A percentile compares a stretch with the other conserved stretches of the same genome.
These are phyloP conservation scores for Paramacrobiotus metropolitanus DNA, from an alignment of 1,140 invertebrate species.

Conservation along the genomic window DNA sequence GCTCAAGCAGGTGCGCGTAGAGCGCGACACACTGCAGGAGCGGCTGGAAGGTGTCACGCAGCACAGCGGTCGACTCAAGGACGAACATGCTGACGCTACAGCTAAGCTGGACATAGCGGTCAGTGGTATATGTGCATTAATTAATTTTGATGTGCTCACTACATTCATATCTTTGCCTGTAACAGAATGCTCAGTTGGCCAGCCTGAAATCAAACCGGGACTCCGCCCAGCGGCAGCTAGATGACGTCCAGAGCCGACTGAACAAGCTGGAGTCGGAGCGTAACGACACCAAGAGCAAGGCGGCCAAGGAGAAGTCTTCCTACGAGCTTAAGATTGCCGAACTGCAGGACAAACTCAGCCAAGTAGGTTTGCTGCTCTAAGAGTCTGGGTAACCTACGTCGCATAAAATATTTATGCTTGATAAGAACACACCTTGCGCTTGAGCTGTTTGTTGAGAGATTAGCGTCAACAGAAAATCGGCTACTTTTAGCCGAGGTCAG, in stretches of 20 bases:
- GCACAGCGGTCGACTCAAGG: constrained; percentile 6
- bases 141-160: neutral
- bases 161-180: neutral
- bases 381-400: neutral
- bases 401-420: too few species aligned
- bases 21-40: constrained; percentile 68
- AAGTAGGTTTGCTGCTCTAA: neutral
- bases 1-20: constrained; percentile 50
- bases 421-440: too few species aligned
- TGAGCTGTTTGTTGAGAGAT: too few species aligned
- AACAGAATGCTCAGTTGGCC: neutral
- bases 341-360: neutral
- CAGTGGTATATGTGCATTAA: neutral
- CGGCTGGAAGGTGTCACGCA: constrained; percentile 48
- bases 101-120: neutral
- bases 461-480: too few species aligned
- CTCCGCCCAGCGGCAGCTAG: neutral
- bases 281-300: neutral
- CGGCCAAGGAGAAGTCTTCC: constrained; percentile 2
- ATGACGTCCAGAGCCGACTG: neutral
- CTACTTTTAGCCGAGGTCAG: too few species aligned
- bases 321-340: neutral
- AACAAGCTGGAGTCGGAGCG: neutral
- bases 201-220: neutral
- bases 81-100: neutral